Base-by-base conservation (phyloP, 1,140 invertebrate genomes). In the Ridgeia piscesae region DNA sequence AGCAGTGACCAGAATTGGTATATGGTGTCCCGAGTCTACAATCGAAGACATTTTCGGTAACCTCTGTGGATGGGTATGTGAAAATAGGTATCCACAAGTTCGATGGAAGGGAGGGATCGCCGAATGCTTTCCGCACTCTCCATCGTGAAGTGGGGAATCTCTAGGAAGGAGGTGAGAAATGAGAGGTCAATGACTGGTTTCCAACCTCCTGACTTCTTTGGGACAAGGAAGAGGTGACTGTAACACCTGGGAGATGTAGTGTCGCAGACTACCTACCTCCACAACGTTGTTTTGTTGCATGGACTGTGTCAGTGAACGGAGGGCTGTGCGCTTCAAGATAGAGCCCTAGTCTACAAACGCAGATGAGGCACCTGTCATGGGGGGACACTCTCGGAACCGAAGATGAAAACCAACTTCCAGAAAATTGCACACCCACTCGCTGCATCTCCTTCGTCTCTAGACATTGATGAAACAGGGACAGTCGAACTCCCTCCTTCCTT, bases 131-230 rank as follows among this genome's bases (percentile, higher is more conserved):
- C 42, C 21, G 42, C 33, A 34, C 11, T 91, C 35, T 35, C 48
- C 91, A 91, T 91, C 91, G 21, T 91, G 91, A 91, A 91, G 17
- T 17, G 35, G 35, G 35, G 9, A 33, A 33, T 91, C 27, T 34
- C 58, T 27, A 91, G 14, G 58, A 48, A 42, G 8, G 35, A 6
- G 35, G 35, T 91, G 9, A 91, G 91, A 31, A 58, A 34, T 91
- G 33, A 48, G 35, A 91, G 91, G 91, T 91, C 58, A 35, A 91
- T 42, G 11, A 91, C 91, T 9, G 33, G 91, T 21, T 35, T 34
- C 35, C 1, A 91, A 33, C 91, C 34, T 42, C 91, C 91, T 42
- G 91, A 35, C 58, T n/a, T 58, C 91, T 91, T 35, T 58, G 33
- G 33, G 31, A 91, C 91, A 17, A 91, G 34, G 6, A 91, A 35